Percentiles rank a stretch among this genome's conserved stretches.
These are phyloP conservation scores for Halocaridina rubra DNA, from an alignment of 2,888 invertebrate species.

Conservation along the genomic window DNA sequence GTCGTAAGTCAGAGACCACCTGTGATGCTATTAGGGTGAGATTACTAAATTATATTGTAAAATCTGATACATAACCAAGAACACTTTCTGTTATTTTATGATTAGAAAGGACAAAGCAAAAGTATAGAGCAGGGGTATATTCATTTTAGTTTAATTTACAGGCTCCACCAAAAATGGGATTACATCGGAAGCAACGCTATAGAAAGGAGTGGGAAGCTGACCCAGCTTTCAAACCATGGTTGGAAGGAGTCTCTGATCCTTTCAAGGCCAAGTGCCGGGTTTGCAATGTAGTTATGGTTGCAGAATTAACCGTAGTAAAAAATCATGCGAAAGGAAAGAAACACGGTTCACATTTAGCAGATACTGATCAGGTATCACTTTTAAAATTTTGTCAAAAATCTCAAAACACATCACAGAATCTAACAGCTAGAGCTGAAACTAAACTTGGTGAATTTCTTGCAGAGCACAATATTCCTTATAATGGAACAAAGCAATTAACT, in stretches of 20 bases:
- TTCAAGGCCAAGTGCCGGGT: background rate
- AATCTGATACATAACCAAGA: too few relatives aligned
- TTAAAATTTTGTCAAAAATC: background rate
- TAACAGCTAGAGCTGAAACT: background rate
- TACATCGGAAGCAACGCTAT: background rate
- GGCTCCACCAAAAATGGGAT: background rate
- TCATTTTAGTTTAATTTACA: too few relatives aligned
- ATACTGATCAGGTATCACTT: background rate
- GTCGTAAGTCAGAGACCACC: too few relatives aligned
- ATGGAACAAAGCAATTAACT: conserved; percentile 5
- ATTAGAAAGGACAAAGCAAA: too few relatives aligned
- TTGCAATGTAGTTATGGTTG: conserved; percentile 19
- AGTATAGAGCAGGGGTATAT: too few relatives aligned
- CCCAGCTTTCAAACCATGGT: background rate
- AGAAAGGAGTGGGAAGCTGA: conserved; percentile 5
- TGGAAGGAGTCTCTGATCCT: conserved; percentile 20
- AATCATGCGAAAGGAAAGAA: conserved; percentile 29
- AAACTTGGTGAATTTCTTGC: conserved; percentile 23
- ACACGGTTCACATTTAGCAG: background rate
- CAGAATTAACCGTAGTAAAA: conserved; percentile 20
- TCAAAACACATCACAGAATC: background rate
- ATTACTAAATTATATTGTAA: too few relatives aligned
- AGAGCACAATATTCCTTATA: conserved; percentile 18
- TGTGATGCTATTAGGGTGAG: too few relatives aligned
- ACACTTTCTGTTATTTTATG: too few relatives aligned